Percentiles rank a stretch among this genome's conserved stretches.
Conservation (phyloP, 2,113 vertebrate species). For the Nestor notabilis region DNA sequence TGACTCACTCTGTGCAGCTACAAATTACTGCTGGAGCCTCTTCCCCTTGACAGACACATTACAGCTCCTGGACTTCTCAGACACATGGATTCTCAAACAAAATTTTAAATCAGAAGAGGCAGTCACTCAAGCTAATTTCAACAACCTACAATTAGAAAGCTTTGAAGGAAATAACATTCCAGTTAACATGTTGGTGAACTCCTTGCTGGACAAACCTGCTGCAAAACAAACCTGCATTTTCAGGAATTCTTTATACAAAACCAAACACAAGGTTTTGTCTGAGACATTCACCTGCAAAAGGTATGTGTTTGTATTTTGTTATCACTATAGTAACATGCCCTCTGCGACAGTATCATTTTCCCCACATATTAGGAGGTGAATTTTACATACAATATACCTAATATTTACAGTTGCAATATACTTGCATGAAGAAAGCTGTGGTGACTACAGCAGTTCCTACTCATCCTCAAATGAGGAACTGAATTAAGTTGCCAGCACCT, state of each 20-base stretch:
- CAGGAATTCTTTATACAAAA: neutral
- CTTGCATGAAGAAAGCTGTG: neutral
- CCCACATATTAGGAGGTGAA: neutral
- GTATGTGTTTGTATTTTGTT: neutral
- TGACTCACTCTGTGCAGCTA: neutral
- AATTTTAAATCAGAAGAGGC: neutral
- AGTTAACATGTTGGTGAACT: neutral
- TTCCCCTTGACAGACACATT: accelerated
- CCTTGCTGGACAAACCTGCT: neutral
- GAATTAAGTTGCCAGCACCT: neutral
- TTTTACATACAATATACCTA: neutral
- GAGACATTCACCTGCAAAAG: neutral
- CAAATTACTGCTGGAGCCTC: neutral
- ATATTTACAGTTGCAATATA: neutral
- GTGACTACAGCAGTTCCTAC: neutral
- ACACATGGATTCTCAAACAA: neutral
- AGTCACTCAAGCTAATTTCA: neutral
- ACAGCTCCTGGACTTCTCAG: neutral
- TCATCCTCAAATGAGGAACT: neutral
- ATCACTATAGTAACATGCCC: neutral
- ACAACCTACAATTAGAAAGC: neutral
- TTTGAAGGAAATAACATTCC: neutral
- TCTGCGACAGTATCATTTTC: neutral
- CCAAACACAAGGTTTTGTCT: neutral
- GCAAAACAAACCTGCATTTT: neutral